Base-by-base conservation (phyloP, 1,140 invertebrate genomes). In the Cydia amplana region DNA sequence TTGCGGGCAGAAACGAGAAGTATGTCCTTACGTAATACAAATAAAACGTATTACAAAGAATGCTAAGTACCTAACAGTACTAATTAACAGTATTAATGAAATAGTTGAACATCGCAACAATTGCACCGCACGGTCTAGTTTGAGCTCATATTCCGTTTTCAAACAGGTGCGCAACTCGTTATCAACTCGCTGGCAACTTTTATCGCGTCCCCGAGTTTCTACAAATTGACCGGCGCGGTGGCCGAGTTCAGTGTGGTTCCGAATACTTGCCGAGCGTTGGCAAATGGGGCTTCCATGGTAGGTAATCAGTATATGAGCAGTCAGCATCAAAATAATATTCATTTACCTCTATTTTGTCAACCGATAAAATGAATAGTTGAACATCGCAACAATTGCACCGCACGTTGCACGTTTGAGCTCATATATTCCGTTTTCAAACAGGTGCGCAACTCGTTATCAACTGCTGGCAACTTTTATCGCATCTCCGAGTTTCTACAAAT, bases 361-460 rank as follows among this genome's bases (percentile, higher is more conserved):
- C 32, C 32, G 4, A 4, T 32, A 32, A 32, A 32, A 32, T 32
- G 4, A 32, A 32, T 40, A 40, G 40, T 0, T 40, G 10, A 40
- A 16, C 43, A 46, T 14, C 12, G 4, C 12, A 46, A 46, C 14
- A 46, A 46, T 46, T 14, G 43, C 43, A 60, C 18, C 20, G 10
- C 55, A 60, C 20, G n/a, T 3, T 55, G 7, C 20, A 46, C n/a
- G 12, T 46, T 46, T 46, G 43, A 12, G 43, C 20, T 60, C 55
- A n/a, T n/a, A 60, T 60, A 60, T 23, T 60, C 55, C 20, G 18
- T 23, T 55, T 55, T 60, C 28, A 36, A 36, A 70, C 65, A 70
- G 32, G 65, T 70, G 65, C 36, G 65, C 65, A 70, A 70, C 65
- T 70, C 28, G 65, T 70, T 70, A 70, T 70, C 65, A 70, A 70